Conservation (phyloP, 1,140 invertebrate species). For the Alviniconcha marisindica region DNA sequence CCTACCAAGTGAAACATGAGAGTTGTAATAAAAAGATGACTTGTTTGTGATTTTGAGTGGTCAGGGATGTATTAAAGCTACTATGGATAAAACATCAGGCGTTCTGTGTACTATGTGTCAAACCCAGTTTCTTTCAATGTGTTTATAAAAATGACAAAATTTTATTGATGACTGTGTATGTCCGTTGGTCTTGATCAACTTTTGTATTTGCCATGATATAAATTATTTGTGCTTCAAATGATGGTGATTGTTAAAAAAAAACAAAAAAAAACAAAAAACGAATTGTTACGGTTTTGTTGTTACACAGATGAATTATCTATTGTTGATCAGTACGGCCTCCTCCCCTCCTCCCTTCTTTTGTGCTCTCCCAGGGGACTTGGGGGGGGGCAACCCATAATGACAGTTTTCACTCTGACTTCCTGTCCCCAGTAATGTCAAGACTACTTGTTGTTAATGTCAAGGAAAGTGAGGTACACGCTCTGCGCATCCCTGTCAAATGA, state of each 20-base stretch:
- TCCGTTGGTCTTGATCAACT: not conserved
- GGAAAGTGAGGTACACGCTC: no score
- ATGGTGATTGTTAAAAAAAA: not conserved
- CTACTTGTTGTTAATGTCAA: no score
- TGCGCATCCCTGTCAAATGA: no score
- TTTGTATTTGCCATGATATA: conserved; percentile 20
- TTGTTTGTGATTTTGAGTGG: no score
- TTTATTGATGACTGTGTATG: conserved; percentile 12
- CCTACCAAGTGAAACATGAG: no score
- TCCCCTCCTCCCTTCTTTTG: not conserved
- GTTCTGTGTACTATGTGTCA: conserved; percentile 12
- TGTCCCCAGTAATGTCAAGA: no score
- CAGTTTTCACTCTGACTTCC: not conserved
- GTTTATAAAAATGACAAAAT: not conserved
- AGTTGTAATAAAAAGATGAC: no score
- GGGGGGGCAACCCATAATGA: not conserved
- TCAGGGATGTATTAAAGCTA: no score
- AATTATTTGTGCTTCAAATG: conserved; percentile 26
- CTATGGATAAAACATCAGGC: no score
- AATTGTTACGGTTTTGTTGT: conserved; percentile 26
- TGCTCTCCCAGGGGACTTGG: not conserved
- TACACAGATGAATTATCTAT: conserved; percentile 7
- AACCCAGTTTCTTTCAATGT: conserved; percentile 39
- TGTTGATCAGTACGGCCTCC: no score
- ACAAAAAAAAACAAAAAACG: no score